These are phyloP conservation scores for Phalacrocorax aristotelis DNA, from an alignment of 2,113 vertebrate genomes.

Conservation along the genomic window DNA sequence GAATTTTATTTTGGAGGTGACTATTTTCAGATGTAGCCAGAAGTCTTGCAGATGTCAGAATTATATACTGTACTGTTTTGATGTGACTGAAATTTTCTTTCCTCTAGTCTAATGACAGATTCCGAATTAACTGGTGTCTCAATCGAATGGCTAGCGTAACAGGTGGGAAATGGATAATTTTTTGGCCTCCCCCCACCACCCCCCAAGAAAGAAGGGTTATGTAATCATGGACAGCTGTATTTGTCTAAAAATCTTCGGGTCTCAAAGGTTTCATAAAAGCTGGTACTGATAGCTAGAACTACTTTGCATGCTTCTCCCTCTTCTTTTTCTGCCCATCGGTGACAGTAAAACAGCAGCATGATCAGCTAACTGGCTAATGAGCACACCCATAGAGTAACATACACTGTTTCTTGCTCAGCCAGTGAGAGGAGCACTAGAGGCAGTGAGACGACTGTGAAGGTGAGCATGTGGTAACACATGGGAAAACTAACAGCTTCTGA, in stretches of 20 bases:
- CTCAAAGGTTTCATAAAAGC: neutral
- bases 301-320: neutral
- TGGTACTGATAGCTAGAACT: neutral
- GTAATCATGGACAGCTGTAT: neutral
- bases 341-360: neutral
- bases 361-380: neutral
- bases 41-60: neutral
- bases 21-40: neutral
- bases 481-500: neutral
- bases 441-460: neutral
- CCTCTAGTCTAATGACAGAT: conserved; percentile 66
- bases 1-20: neutral
- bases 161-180: conserved; percentile 35
- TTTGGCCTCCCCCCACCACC: neutral
- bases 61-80: neutral
- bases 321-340: neutral
- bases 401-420: neutral
- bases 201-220: neutral
- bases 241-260: neutral
- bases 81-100: neutral
- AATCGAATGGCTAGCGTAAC: conserved; percentile 61
- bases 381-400: neutral
- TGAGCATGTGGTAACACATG: accelerated
- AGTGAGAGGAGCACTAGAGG: neutral
- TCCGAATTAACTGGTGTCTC: conserved; percentile 77